Evolutionary conservation across 2,888 invertebrate genomes (phyloP), one percentile per base, ranked within the genome.

Genomic region (Sarcophaga variegata): DNA sequence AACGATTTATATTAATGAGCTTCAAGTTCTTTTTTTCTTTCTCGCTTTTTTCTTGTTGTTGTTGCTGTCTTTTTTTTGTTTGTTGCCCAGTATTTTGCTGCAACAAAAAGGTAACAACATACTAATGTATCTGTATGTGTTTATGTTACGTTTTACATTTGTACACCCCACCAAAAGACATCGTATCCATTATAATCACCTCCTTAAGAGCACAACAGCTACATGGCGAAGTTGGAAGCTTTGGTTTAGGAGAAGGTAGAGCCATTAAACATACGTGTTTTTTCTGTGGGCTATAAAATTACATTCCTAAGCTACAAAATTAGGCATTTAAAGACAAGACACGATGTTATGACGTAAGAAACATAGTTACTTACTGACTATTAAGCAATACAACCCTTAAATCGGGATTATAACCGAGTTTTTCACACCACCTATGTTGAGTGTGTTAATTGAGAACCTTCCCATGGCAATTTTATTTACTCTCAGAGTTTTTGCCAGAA

Each of bases 1-100:
- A 88, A 89, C 89, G 88, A 89, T 89, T 89, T 89, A 89, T 89
- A 89, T 89, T 89, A 89, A 89, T 89, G 89, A 89, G 89, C 89
- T 88, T 88, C 72, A 88, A 88, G 88, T 89, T 83, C 10, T 87
- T 85, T 77, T 54, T 72, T 72, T 27, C 1, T 54, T 1, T 12
- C 14, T 1, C 4, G 2, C 1, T 54, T 17, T 67, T 81, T 54
- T 63, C 6, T 86, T 77, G 49, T 75, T 72, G 54, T 3, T 49
- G 11, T 54, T 54, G 54, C 54, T 49, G 49, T 49, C 49, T 72
- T 81, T 62, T 63, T 63, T 27, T 20, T 47, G 1, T 59, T 27
- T 25, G 37, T 14, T 75, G 37, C 14, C 4, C 60, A 37, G 17
- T 62, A 27, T 62, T 69, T 70, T 63, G 67, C 82, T 64, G 45